Conservation (phyloP, 2,888 invertebrate genomes). For the Beris chalybata region DNA sequence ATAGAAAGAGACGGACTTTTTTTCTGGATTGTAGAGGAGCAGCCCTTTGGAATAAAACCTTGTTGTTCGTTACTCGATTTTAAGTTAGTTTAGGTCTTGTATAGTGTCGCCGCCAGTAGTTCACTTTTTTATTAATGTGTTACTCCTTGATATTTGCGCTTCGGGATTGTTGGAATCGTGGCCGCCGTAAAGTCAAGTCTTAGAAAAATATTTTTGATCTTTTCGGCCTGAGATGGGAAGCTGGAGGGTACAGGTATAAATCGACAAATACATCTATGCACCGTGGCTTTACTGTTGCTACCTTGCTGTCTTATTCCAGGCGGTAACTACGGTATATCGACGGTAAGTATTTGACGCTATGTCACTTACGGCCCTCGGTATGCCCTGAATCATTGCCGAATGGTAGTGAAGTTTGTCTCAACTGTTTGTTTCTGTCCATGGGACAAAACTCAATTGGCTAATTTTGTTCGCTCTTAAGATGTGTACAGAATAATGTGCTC, state of each 20-base stretch:
- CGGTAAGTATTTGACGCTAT: conserved; percentile 29
- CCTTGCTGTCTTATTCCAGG: no score
- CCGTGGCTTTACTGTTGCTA: no score
- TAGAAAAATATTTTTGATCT: no score
- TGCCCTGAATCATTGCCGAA: conserved; percentile 30
- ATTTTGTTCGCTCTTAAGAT: conserved; percentile 43
- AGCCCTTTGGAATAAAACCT: conserved; percentile 3
- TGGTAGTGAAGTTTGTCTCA: conserved; percentile 49
- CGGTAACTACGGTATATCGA: neutral
- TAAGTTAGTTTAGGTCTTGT: conserved; percentile 20
- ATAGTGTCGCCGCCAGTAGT: conserved; percentile 13
- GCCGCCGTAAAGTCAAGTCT: no score
- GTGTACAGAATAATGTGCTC: conserved; percentile 16
- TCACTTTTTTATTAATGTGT: conserved; percentile 24
- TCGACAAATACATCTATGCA: no score
- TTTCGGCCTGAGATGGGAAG: no score
- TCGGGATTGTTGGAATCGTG: no score
- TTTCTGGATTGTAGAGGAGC: no score
- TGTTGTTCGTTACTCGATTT: conserved; percentile 15
- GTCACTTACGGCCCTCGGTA: conserved; percentile 21
- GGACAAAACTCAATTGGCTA: conserved; percentile 50
- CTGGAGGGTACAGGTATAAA: no score
- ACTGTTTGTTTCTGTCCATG: conserved; percentile 56
- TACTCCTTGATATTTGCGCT: neutral
- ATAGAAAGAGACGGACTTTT: no score